These are phyloP conservation scores for Jordanella pulchra DNA, from an alignment of 2,797 vertebrate genomes.

Conservation along the genomic window DNA sequence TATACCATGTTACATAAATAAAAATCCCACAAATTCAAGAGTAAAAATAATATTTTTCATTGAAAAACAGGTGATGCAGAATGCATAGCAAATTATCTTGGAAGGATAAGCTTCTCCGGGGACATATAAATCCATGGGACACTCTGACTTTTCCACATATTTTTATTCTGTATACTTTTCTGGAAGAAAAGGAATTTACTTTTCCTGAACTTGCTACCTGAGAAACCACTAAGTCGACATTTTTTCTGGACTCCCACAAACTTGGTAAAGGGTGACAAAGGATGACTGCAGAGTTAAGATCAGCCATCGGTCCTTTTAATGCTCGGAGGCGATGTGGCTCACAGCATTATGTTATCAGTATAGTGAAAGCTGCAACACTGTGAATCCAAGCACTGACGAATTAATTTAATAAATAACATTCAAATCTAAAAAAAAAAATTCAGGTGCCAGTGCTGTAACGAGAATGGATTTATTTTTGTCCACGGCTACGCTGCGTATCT, in stretches of 20 bases:
- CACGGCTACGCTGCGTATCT: background rate
- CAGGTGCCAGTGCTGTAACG: conserved; percentile 4
- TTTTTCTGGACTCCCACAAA: background rate
- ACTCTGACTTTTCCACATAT: background rate
- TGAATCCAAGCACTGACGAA: background rate
- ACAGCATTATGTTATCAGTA: background rate
- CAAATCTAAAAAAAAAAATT: conserved; percentile 17
- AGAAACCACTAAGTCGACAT: background rate
- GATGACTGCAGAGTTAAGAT: conserved; percentile 1
- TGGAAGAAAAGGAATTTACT: background rate
- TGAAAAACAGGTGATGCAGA: background rate
- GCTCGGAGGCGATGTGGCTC: conserved; percentile 19
- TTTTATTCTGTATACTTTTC: background rate
- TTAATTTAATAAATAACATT: background rate
- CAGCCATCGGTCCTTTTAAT: background rate
- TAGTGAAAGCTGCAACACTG: conserved; percentile 26
- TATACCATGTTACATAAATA: background rate
- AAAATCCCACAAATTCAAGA: background rate
- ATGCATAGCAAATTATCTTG: background rate
- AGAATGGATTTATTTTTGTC: conserved; percentile 29
- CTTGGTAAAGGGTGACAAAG: background rate
- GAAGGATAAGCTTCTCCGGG: background rate
- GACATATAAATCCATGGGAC: background rate
- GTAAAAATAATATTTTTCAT: background rate
- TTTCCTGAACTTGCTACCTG: background rate